Conservation (phyloP, 2,113 vertebrate genomes). For the Monarcha castaneiventris region DNA sequence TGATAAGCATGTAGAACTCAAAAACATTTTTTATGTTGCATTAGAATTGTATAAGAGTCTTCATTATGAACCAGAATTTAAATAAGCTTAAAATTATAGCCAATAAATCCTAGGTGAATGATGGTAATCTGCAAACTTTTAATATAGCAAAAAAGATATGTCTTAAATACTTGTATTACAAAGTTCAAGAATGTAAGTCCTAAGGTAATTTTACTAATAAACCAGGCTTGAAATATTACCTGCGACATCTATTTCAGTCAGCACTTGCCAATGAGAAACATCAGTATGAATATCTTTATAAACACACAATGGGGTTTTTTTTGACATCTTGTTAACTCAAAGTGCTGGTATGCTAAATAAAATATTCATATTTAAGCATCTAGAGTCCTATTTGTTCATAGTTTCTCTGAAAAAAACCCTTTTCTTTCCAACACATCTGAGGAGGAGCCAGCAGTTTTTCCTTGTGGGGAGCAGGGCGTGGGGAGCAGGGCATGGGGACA, state of each 20-base stretch:
- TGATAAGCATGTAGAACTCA: neutral
- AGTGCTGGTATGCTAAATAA: neutral
- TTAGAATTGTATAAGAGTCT: neutral
- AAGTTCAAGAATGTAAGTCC: neutral
- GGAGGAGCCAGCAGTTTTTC: neutral
- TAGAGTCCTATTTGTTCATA: neutral
- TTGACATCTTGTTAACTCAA: neutral
- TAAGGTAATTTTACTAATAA: neutral
- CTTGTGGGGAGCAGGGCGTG: fast-evolving
- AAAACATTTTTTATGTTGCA: neutral
- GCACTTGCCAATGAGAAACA: neutral
- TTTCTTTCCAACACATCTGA: neutral
- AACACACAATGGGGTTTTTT: fast-evolving
- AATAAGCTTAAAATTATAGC: neutral
- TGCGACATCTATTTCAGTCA: neutral
- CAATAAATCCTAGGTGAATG: neutral
- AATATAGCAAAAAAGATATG: neutral
- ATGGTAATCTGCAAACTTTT: neutral
- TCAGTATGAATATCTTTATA: neutral
- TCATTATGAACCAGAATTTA: neutral
- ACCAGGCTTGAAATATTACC: neutral
- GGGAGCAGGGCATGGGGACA: neutral
- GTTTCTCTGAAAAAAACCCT: neutral
- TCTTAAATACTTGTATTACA: neutral
- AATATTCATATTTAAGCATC: neutral